Conservation (phyloP, 2,797 vertebrate genomes). For the Atherinosoma microstoma region DNA sequence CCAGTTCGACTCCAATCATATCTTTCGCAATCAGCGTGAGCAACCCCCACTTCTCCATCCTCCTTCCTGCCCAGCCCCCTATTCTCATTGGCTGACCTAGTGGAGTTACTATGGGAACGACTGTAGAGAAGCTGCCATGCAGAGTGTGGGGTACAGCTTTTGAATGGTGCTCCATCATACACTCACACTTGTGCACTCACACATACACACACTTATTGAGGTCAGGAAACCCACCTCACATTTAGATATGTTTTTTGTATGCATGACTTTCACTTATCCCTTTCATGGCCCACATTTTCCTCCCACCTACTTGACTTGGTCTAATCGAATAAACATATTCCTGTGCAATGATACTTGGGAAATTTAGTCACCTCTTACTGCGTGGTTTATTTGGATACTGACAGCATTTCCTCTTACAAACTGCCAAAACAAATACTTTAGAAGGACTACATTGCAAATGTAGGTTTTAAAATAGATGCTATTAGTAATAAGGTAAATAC, state of each 20-base stretch:
- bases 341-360: no score
- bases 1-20: slow-evolving; percentile 64
- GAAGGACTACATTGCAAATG: background rate
- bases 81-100: slow-evolving; percentile 87
- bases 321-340: no score
- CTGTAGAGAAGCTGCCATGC: slow-evolving; percentile 78
- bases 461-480: background rate
- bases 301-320: background rate
- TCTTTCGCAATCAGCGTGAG: slow-evolving; percentile 53
- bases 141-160: slow-evolving; percentile 76
- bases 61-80: slow-evolving; percentile 77
- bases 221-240: slow-evolving; percentile 27
- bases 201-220: slow-evolving; percentile 16
- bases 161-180: slow-evolving; percentile 60
- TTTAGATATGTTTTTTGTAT: background rate
- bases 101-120: slow-evolving; percentile 86
- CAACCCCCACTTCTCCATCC: slow-evolving; percentile 41
- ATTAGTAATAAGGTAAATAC: background rate
- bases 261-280: background rate
- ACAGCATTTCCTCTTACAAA: no score
- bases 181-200: slow-evolving; percentile 12
- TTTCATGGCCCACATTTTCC: background rate
- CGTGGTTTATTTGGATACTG: background rate
- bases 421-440: no score
- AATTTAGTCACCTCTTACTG: background rate